Conservation (phyloP, 1,140 invertebrate genomes). For the Pogonomyrmex barbatus region DNA sequence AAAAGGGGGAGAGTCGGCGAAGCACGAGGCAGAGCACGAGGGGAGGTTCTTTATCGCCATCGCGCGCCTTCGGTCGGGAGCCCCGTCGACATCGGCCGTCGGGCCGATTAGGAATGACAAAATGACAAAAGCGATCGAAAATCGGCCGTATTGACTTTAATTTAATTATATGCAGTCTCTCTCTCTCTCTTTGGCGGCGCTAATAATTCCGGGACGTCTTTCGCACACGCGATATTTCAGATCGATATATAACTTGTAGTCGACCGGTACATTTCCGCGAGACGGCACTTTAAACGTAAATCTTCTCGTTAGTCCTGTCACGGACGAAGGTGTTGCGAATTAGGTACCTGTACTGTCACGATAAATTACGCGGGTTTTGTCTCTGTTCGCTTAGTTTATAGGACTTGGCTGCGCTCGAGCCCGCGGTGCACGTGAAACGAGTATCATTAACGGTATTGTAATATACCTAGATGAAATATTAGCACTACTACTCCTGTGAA, state of each 20-base stretch:
- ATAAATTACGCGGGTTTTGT: slow-evolving; percentile 55
- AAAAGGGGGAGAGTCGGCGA: slow-evolving; percentile 3
- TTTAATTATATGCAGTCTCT: slow-evolving; percentile 66
- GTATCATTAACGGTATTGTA: slow-evolving; percentile 55
- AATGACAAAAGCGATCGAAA: slow-evolving; percentile 47
- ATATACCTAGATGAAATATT: slow-evolving; percentile 53
- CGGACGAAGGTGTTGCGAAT: slow-evolving; percentile 61
- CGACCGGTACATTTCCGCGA: slow-evolving; percentile 29
- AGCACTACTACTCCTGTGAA: background rate
- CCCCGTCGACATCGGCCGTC: background rate
- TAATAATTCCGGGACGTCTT: background rate
- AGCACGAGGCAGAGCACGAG: slow-evolving; percentile 19
- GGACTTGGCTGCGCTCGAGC: slow-evolving; percentile 7
- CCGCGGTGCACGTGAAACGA: slow-evolving; percentile 36
- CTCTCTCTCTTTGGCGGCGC: background rate
- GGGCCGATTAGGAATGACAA: slow-evolving; percentile 61
- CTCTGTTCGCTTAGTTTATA: slow-evolving; percentile 52
- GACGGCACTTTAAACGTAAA: slow-evolving; percentile 34
- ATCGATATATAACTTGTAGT: slow-evolving; percentile 59
- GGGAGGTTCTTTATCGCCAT: slow-evolving; percentile 42
- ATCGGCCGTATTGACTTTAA: slow-evolving; percentile 68
- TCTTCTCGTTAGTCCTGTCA: slow-evolving; percentile 33
- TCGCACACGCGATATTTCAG: slow-evolving; percentile 48
- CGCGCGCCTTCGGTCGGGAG: slow-evolving; percentile 3
- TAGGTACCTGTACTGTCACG: slow-evolving; percentile 58